phyloP scores from a whole-genome alignment of 2,113 vertebrate genomes.

The Platysternon megacephalum region DNA sequence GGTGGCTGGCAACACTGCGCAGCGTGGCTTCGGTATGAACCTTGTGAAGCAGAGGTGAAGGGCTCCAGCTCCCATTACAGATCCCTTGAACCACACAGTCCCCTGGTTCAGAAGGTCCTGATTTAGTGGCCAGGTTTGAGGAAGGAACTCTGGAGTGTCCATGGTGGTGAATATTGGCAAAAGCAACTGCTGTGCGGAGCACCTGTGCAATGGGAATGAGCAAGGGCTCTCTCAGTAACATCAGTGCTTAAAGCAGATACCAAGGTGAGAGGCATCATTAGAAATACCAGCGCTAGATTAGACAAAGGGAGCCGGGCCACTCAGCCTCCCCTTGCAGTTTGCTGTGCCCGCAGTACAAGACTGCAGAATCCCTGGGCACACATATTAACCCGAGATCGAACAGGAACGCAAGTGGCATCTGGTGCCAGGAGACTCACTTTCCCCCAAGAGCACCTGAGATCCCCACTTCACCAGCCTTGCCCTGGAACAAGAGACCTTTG shows the following conservation, averaged over 20 bases:
- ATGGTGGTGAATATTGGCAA: neutral
- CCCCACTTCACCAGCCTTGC: neutral
- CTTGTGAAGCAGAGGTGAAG: neutral
- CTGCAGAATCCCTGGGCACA: neutral
- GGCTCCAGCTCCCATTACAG: neutral
- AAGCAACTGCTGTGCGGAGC: neutral
- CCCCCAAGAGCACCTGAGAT: neutral
- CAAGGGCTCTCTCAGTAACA: neutral
- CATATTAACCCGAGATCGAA: fast-evolving
- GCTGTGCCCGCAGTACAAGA: neutral
- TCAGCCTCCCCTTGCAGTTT: fast-evolving
- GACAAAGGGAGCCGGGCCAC: neutral
- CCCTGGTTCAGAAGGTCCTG: neutral
- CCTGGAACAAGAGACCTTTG: neutral
- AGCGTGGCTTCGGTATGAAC: neutral
- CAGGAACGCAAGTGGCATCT: neutral
- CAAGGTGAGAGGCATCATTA: neutral
- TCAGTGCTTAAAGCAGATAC: fast-evolving
- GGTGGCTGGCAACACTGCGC: neutral
- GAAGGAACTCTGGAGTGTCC: neutral
- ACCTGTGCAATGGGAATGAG: neutral
- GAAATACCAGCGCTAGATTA: neutral
- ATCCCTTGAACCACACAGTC: neutral
- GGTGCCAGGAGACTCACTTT: neutral
- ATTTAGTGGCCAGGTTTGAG: neutral